These are phyloP conservation scores for Epinephelus cyanopodus DNA, from an alignment of 2,113 vertebrate species.

Conservation along the genomic window DNA sequence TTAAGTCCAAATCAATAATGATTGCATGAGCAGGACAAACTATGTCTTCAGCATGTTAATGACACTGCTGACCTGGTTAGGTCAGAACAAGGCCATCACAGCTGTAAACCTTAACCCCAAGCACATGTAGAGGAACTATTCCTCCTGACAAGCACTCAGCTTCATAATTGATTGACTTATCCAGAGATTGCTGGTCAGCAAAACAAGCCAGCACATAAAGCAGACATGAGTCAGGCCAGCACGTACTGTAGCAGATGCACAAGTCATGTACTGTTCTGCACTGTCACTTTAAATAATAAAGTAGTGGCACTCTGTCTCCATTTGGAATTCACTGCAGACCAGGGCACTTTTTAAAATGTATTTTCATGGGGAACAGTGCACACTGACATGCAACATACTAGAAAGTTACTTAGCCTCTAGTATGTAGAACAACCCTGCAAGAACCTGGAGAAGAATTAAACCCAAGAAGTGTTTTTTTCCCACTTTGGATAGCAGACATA, in stretches of 20 bases:
- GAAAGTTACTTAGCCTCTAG: constrained; percentile 1
- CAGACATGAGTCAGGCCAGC: neutral
- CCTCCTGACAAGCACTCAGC: constrained; percentile 38
- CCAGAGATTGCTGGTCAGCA: constrained; percentile 27
- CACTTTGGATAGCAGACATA: constrained; percentile 1
- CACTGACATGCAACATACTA: neutral
- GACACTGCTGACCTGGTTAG: too few relatives aligned
- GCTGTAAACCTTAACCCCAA: neutral
- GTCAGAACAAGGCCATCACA: too few relatives aligned
- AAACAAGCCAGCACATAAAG: neutral
- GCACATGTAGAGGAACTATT: constrained; percentile 8
- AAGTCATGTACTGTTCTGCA: constrained; percentile 31
- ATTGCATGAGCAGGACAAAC: too few relatives aligned
- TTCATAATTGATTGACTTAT: constrained; percentile 38
- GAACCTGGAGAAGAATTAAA: neutral
- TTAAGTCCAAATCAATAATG: too few relatives aligned
- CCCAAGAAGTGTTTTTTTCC: neutral
- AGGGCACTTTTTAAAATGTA: constrained; percentile 2
- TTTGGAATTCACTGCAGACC: constrained; percentile 35
- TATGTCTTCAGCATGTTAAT: too few relatives aligned
- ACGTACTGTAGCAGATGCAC: constrained; percentile 30
- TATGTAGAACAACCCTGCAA: neutral
- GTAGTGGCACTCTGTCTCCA: constrained; percentile 1
- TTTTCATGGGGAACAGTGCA: neutral
- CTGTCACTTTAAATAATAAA: constrained; percentile 54